Percentiles rank a stretch among this genome's conserved stretches.
phyloP scores from a whole-genome alignment of 2,888 invertebrate genomes.

The Lymantria dispar region DNA sequence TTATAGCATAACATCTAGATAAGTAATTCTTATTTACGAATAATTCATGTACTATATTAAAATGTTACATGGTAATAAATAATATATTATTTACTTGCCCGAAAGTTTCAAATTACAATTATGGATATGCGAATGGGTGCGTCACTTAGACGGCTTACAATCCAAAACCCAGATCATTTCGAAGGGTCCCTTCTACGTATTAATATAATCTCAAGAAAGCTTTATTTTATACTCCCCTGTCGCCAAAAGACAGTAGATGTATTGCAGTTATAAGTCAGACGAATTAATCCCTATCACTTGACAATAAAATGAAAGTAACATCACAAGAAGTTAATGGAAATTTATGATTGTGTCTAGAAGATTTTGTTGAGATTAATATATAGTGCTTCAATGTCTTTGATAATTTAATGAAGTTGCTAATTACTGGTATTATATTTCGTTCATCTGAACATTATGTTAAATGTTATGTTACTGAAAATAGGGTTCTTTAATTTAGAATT shows the following conservation, averaged over 20 bases:
- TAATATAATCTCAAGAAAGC: slow-evolving; percentile 78
- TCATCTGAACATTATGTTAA: too few species aligned
- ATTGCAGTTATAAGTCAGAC: slow-evolving; percentile 81
- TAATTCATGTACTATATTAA: background rate
- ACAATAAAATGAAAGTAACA: slow-evolving; percentile 77
- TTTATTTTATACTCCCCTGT: slow-evolving; percentile 75
- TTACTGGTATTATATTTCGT: too few species aligned
- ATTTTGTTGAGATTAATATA: slow-evolving; percentile 39
- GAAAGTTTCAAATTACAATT: slow-evolving; percentile 36
- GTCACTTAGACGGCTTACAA: slow-evolving; percentile 69
- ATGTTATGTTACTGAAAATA: too few species aligned
- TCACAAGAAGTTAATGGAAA: slow-evolving; percentile 78
- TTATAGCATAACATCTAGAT: too few species aligned
- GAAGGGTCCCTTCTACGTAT: slow-evolving; percentile 61
- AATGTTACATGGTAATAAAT: background rate
- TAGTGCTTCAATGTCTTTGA: too few species aligned
- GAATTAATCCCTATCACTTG: slow-evolving; percentile 81
- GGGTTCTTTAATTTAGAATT: too few species aligned
- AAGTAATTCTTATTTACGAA: too few species aligned
- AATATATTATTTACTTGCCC: background rate
- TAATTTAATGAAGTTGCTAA: too few species aligned
- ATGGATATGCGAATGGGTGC: slow-evolving; percentile 18
- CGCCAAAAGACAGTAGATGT: slow-evolving; percentile 67
- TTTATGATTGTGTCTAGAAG: slow-evolving; percentile 64
- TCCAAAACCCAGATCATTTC: slow-evolving; percentile 68